Conservation (phyloP, 1,140 invertebrate genomes). For the Acyrthosiphon pisum region DNA sequence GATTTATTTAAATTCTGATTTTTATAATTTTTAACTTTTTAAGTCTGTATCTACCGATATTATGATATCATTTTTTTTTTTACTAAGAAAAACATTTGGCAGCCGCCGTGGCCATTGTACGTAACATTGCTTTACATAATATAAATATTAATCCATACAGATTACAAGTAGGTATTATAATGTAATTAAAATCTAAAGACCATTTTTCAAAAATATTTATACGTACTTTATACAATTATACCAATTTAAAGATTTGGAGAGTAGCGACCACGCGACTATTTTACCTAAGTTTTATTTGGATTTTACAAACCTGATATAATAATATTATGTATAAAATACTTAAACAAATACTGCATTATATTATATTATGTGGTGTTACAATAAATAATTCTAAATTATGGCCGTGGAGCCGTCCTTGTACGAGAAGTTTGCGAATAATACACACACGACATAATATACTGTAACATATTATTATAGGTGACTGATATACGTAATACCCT, state of each 20-base stretch:
- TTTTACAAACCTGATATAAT: not conserved
- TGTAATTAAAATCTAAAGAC: not conserved
- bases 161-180: not conserved
- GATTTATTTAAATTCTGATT: not conserved
- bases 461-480: no score
- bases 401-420: not conserved
- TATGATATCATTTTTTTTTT: no score
- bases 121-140: no score
- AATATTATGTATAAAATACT: not conserved
- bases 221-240: no score
- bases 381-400: not conserved
- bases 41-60: no score
- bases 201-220: not conserved
- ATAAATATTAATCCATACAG: no score
- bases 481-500: no score
- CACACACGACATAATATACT: no score
- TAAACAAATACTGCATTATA: not conserved
- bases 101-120: no score
- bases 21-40: not conserved
- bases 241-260: not conserved
- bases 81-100: no score
- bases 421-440: not conserved
- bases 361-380: not conserved
- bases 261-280: not conserved
- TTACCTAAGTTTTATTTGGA: not conserved